Percentiles rank a stretch among this genome's conserved stretches.
Evolutionary conservation across 2,113 vertebrate species (phyloP).

Genomic region (Rhinopithecus roxellana): DNA sequence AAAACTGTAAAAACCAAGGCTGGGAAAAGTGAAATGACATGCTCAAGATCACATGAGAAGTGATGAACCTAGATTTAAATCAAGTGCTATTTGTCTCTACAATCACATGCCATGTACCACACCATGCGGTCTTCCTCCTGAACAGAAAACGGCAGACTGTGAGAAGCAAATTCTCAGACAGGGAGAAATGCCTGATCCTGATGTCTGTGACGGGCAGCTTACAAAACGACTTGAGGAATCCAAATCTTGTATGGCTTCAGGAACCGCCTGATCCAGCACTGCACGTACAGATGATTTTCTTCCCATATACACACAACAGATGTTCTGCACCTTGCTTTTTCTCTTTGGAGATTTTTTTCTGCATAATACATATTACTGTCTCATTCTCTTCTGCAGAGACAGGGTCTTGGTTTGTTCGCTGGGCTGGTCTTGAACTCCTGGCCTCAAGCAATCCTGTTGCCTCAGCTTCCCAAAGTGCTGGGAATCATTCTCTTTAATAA

Average conservation of each 20-base stretch:
- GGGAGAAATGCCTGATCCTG: not conserved
- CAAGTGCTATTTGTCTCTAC: not conserved
- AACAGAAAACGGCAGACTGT: not conserved
- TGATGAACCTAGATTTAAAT: not conserved
- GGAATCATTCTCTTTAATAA: not conserved
- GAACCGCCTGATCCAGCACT: not conserved
- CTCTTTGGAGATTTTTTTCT: not conserved
- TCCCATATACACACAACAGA: not conserved
- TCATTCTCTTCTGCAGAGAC: not conserved
- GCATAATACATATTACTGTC: not conserved
- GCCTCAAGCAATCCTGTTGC: not conserved
- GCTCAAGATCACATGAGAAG: not conserved
- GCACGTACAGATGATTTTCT: not conserved
- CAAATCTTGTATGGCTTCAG: not conserved
- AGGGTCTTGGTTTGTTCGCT: not conserved
- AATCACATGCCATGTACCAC: not conserved
- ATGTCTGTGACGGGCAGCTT: too few relatives aligned
- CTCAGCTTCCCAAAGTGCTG: not conserved
- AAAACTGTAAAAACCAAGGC: not conserved
- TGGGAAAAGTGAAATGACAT: not conserved
- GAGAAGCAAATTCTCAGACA: not conserved
- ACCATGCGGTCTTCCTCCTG: not conserved
- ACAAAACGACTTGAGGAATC: not conserved
- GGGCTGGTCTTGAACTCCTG: not conserved
- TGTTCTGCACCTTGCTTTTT: not conserved